Percentiles rank a stretch among this genome's conserved stretches.
Conservation (phyloP, 2,797 vertebrate species). For the Mormyrus proboscirostris region DNA sequence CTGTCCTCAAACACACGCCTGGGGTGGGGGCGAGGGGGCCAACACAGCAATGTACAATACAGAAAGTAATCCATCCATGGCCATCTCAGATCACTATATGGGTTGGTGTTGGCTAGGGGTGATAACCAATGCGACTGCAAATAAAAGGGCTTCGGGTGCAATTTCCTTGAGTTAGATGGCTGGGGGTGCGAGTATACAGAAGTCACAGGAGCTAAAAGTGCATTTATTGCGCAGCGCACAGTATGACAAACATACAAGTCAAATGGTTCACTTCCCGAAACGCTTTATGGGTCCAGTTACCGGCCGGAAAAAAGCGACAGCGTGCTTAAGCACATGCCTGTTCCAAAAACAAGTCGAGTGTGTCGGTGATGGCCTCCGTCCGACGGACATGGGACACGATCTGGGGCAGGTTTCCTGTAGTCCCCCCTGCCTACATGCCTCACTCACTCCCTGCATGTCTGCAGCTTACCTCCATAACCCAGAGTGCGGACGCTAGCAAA, state of each 20-base stretch:
- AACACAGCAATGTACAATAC: background rate
- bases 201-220: slow-evolving; percentile 59
- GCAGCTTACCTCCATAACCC: background rate
- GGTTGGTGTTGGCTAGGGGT: background rate
- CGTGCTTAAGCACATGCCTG: background rate
- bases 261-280: slow-evolving; percentile 20
- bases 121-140: slow-evolving; percentile 46
- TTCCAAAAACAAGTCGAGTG: background rate
- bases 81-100: slow-evolving; percentile 35
- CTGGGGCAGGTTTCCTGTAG: background rate
- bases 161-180: slow-evolving; percentile 47
- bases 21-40: background rate
- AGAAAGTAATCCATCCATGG: background rate
- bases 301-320: background rate
- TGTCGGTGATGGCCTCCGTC: background rate
- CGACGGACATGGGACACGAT: background rate
- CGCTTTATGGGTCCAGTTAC: background rate
- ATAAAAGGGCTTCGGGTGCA: slow-evolving; percentile 43
- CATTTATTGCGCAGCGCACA: slow-evolving; percentile 59
- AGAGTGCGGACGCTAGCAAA: background rate
- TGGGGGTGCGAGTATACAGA: slow-evolving; percentile 39
- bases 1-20: slow-evolving; percentile 44
- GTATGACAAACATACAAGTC: background rate
- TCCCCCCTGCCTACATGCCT: background rate
- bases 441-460: background rate